Evolutionary conservation across 2,113 vertebrate genomes (phyloP).

Genomic region (Callipepla squamata): DNA sequence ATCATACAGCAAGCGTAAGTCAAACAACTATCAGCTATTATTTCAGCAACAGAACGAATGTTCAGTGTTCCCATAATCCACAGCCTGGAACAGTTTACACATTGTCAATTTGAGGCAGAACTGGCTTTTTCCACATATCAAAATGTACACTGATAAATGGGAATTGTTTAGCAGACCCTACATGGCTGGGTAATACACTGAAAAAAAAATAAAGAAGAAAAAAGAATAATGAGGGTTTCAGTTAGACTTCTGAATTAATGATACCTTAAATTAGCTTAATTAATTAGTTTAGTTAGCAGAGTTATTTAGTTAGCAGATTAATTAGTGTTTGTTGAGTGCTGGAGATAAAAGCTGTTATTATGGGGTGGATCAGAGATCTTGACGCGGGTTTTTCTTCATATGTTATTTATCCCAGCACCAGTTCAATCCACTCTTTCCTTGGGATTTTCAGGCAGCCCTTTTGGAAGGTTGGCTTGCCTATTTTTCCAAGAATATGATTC

Average conservation of each 20-base stretch:
- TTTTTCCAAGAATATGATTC: background rate
- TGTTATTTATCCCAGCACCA: background rate
- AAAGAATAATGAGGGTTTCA: slow-evolving; percentile 69
- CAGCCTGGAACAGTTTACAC: slow-evolving; percentile 74
- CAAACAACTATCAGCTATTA: slow-evolving; percentile 75
- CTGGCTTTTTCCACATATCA: slow-evolving; percentile 46
- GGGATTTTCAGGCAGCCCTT: background rate
- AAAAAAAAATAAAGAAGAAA: background rate
- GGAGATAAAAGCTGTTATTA: slow-evolving; percentile 57
- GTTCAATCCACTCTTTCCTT: background rate
- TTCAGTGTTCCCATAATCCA: slow-evolving; percentile 34
- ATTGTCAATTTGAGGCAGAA: slow-evolving; percentile 70
- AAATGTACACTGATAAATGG: slow-evolving; percentile 65
- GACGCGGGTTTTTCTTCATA: background rate
- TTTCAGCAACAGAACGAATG: slow-evolving; percentile 70
- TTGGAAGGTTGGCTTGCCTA: background rate
- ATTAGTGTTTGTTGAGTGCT: slow-evolving; percentile 69
- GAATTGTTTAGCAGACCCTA: slow-evolving; percentile 59
- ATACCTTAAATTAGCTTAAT: slow-evolving; percentile 78
- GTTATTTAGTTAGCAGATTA: slow-evolving; percentile 75
- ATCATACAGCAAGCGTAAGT: slow-evolving; percentile 66
- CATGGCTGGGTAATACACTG: slow-evolving; percentile 35
- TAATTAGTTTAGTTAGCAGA: slow-evolving; percentile 75
- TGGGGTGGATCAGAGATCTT: background rate
- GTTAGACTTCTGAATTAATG: slow-evolving; percentile 75